Evolutionary conservation across 2,113 vertebrate species (phyloP).

Genomic region (Chaetops frenatus): DNA sequence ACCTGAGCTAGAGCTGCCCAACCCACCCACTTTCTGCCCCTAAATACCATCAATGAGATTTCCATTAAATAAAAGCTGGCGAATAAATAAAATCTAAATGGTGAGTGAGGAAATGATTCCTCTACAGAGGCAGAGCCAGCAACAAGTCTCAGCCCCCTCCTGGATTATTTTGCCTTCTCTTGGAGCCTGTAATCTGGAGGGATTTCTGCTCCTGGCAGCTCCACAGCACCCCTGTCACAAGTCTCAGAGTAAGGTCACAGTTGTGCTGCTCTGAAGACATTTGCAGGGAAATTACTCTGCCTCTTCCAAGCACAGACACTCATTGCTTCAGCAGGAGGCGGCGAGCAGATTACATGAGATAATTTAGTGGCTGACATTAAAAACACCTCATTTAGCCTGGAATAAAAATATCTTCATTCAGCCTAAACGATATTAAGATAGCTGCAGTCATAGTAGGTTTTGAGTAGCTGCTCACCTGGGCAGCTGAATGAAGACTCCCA

Average conservation of each 20-base stretch:
- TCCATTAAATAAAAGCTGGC: not conserved
- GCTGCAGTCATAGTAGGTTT: not conserved
- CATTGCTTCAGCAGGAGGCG: not conserved
- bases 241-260: not conserved
- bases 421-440: not conserved
- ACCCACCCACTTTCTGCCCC: not conserved
- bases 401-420: slow-evolving; percentile 23
- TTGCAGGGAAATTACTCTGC: not conserved
- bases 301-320: not conserved
- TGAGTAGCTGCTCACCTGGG: not conserved
- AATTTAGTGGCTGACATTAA: slow-evolving; percentile 26
- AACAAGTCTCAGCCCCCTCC: not conserved
- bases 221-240: not conserved
- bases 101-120: not conserved
- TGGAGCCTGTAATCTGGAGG: not conserved
- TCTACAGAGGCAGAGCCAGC: not conserved
- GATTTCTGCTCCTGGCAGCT: not conserved
- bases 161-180: not conserved
- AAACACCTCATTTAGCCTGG: not conserved
- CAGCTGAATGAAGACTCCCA: not conserved
- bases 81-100: not conserved
- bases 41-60: not conserved
- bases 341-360: not conserved
- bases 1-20: not conserved
- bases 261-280: not conserved